These are phyloP conservation scores for Caenorhabditis sp. DNA, from an alignment of 2,888 invertebrate species.

Conservation along the genomic window DNA sequence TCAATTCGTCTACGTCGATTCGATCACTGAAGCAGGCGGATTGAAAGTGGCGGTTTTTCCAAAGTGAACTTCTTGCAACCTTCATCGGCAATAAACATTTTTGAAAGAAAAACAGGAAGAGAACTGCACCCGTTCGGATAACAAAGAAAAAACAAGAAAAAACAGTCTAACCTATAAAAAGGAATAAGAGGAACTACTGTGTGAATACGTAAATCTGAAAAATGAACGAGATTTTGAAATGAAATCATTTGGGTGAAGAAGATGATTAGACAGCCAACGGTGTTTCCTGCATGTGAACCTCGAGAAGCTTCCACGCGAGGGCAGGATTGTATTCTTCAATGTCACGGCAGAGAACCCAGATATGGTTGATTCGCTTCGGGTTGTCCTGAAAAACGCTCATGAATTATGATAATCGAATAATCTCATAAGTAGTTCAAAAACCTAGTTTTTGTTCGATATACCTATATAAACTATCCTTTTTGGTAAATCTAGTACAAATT, in stretches of 20 bases:
- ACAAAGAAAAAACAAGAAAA: constrained; percentile 45
- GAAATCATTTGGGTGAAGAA: neutral
- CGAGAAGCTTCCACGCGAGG: constrained; percentile 96
- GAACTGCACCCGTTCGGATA: constrained; percentile 53
- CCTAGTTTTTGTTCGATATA: too few species aligned
- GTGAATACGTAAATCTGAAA: constrained; percentile 6
- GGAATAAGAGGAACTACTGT: constrained; percentile 24
- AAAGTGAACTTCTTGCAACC: constrained; percentile 10
- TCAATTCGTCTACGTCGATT: constrained; percentile 47
- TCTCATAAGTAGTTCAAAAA: too few species aligned
- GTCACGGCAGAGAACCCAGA: constrained; percentile 98
- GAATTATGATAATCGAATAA: too few species aligned
- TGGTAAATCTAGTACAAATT: too few species aligned
- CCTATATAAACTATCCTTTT: too few species aligned
- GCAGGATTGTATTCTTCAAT: constrained; percentile 94
- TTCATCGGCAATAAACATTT: constrained; percentile 20
- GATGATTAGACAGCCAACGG: constrained; percentile 74
- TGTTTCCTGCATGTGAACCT: constrained; percentile 85
- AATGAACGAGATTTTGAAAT: neutral
- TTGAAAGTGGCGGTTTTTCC: constrained; percentile 47
- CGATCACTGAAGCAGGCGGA: constrained; percentile 24
- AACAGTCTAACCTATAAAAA: constrained; percentile 44
- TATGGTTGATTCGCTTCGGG: constrained; percentile 94
- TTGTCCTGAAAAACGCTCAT: constrained; percentile 88
- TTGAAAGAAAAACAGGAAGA: constrained; percentile 35